These are phyloP conservation scores for Platysternon megacephalum DNA, from an alignment of 2,113 vertebrate species.

Conservation along the genomic window DNA sequence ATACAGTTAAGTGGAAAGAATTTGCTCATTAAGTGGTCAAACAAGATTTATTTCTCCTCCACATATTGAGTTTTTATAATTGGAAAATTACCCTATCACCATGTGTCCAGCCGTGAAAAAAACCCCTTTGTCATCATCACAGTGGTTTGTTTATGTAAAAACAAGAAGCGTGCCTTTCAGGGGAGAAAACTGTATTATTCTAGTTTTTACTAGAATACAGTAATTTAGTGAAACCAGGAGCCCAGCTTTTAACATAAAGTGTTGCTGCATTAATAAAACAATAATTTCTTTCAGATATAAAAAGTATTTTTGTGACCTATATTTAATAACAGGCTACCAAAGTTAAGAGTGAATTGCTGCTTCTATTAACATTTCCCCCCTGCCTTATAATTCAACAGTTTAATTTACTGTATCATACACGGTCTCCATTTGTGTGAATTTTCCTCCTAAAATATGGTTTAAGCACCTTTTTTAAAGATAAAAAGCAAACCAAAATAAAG, in stretches of 20 bases:
- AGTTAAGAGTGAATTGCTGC: neutral
- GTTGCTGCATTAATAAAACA: neutral
- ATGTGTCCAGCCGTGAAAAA: neutral
- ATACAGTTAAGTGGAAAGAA: conserved; percentile 7
- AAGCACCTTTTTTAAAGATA: neutral
- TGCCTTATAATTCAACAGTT: neutral
- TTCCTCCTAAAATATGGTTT: neutral
- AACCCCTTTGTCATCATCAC: neutral
- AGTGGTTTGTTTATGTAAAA: conserved; percentile 1
- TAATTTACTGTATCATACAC: neutral
- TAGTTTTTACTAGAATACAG: neutral
- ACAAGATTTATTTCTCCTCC: conserved; percentile 11
- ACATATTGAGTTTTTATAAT: neutral
- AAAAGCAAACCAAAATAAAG: neutral
- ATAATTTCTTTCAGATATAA: conserved; percentile 69
- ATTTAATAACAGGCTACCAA: conserved; percentile 68
- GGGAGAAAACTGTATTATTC: neutral
- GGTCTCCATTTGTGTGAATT: neutral
- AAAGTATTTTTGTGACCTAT: conserved; percentile 69
- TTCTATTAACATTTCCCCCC: neutral
- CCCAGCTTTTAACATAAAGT: neutral
- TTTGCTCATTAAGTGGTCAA: neutral
- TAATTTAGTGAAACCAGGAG: neutral
- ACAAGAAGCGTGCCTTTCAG: neutral
- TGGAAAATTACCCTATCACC: conserved; percentile 23